phyloP scores from a whole-genome alignment of 1,140 invertebrate genomes.

The Agrilus planipennis region DNA sequence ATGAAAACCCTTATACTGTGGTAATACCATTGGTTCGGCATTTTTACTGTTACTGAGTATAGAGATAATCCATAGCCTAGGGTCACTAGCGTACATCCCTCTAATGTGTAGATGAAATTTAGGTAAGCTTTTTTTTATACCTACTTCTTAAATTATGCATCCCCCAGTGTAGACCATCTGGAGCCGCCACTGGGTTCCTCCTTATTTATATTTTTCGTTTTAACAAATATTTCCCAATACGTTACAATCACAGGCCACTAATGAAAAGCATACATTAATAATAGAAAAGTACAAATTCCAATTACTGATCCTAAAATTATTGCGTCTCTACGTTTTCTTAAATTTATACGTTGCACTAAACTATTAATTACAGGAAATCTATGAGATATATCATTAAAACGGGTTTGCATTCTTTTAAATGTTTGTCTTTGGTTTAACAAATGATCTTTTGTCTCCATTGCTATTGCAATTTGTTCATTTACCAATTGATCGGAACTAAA shows the following conservation, averaged over 20 bases:
- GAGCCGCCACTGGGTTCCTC: no score
- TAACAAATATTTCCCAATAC: background rate
- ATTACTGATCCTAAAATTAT: constrained; percentile 78
- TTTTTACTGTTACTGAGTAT: no score
- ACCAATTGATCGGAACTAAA: constrained; percentile 81
- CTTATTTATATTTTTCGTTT: no score
- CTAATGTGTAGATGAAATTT: no score
- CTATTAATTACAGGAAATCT: constrained; percentile 81
- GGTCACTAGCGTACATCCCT: no score
- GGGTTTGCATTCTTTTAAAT: constrained; percentile 82
- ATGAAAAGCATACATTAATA: constrained; percentile 75
- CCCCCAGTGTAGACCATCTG: no score
- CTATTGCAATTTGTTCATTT: constrained; percentile 94
- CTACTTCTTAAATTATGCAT: no score
- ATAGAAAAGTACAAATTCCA: constrained; percentile 74
- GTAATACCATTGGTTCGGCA: no score
- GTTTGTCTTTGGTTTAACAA: constrained; percentile 74
- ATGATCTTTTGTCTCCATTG: constrained; percentile 89
- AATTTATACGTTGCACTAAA: constrained; percentile 83
- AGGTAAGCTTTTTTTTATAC: no score
- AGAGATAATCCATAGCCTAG: no score
- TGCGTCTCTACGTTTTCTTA: constrained; percentile 83
- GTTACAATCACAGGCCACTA: constrained; percentile 29
- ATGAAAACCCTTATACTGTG: no score
- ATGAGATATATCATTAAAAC: constrained; percentile 86